These are phyloP conservation scores for Patagioenas fasciata DNA, from an alignment of 2,113 vertebrate genomes.

Conservation along the genomic window DNA sequence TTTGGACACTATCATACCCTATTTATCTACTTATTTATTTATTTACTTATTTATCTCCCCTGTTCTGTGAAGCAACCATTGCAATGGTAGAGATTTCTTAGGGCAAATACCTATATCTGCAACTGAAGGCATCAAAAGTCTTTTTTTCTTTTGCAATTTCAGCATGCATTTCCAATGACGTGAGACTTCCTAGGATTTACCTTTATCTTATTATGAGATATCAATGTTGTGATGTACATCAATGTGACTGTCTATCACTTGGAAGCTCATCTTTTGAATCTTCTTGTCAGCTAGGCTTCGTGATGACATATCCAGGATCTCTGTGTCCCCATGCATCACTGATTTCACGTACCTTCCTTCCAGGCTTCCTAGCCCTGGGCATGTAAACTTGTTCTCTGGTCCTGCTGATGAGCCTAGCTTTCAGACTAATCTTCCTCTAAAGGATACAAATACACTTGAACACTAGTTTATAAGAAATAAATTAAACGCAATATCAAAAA, in stretches of 20 bases:
- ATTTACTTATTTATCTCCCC: background rate
- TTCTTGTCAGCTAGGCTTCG: conserved; percentile 62
- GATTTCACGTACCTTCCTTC: conserved; percentile 43
- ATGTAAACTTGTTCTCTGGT: background rate
- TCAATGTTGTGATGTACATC: conserved; percentile 12
- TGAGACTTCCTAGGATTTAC: conserved; percentile 20
- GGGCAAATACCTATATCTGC: background rate
- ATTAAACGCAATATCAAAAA: background rate
- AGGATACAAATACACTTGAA: background rate
- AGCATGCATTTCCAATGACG: background rate
- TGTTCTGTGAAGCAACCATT: background rate
- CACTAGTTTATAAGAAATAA: background rate
- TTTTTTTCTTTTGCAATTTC: background rate
- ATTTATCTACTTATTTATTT: background rate
- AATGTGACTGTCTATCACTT: conserved; percentile 39
- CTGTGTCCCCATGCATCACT: conserved; percentile 8
- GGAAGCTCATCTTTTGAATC: conserved; percentile 36
- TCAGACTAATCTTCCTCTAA: background rate
- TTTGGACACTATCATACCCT: background rate
- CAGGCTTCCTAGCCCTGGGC: conserved; percentile 14
- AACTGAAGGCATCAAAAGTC: background rate
- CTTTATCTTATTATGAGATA: conserved; percentile 38
- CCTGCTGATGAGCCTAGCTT: background rate
- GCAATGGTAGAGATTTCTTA: background rate
- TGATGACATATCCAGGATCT: conserved; percentile 36